phyloP scores from a whole-genome alignment of 2,888 invertebrate genomes.

The Congeria kusceri region DNA sequence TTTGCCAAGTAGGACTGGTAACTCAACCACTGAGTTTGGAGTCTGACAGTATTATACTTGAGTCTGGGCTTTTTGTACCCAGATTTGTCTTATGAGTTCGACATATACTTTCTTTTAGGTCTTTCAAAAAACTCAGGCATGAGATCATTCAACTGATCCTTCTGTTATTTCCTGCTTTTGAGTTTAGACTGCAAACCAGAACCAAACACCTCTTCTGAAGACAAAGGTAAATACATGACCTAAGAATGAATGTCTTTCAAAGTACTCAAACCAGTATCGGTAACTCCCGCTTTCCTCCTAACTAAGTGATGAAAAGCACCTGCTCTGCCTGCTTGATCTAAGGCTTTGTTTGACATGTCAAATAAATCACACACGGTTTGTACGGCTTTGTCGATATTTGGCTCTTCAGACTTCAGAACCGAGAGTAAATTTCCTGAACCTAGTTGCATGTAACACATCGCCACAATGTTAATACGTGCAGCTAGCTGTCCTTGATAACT shows the following conservation, averaged over 20 bases:
- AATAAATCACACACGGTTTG: slow-evolving; percentile 48
- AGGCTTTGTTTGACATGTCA: too few relatives aligned
- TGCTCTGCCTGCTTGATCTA: too few relatives aligned
- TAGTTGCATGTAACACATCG: slow-evolving; percentile 37
- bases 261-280: too few relatives aligned
- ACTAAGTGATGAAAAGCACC: too few relatives aligned
- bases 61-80: too few relatives aligned
- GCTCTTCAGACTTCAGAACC: slow-evolving; percentile 22
- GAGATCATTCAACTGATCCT: slow-evolving; percentile 34
- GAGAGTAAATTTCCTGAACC: slow-evolving; percentile 35
- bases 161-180: slow-evolving; percentile 56
- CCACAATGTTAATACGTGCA: slow-evolving; percentile 15
- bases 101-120: too few relatives aligned
- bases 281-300: too few relatives aligned
- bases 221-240: slow-evolving; percentile 11
- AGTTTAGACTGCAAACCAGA: slow-evolving; percentile 35
- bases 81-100: too few relatives aligned
- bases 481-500: not conserved
- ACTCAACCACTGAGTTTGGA: too few relatives aligned
- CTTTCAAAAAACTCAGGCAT: slow-evolving; percentile 40
- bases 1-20: too few relatives aligned
- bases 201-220: slow-evolving; percentile 45
- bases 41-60: too few relatives aligned
- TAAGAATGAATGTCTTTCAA: too few relatives aligned
- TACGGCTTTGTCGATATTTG: slow-evolving; percentile 23